Base-by-base conservation (phyloP, 2,797 vertebrate species). In the Pogoniulus pusillus region DNA sequence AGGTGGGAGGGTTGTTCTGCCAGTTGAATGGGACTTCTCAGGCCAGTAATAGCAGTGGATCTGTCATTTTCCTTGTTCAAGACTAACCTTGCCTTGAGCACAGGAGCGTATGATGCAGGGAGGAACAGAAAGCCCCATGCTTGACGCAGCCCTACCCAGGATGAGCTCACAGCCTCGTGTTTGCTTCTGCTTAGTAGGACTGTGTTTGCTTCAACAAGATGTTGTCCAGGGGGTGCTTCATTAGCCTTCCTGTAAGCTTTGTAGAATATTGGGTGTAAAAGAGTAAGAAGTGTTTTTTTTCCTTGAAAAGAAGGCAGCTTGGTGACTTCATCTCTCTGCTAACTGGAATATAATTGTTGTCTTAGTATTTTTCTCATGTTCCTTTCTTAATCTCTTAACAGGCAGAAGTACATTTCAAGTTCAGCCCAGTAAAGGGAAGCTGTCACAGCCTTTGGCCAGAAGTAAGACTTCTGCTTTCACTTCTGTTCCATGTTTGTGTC, bases 381-480 rank as follows among this genome's bases (percentile, higher is more conserved):
- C 32, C 30, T 74, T 91, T 82, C 55, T 84, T 63, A 20, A 68
- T 76, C 37, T 71, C 30, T 72, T 51, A 20, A 65, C 79, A 96
- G 96, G 72, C 75, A 85, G 87, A 94, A 90, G 51, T 71, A 78
- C 76, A 70, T 53, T 77, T 88, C 43, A 1, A 60, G 75, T 76
- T 72, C 35, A 65, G 64, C 8, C 75, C 63, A 22, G 15, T 72
- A 18, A 1, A 41, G 26, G 82, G 92, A 94, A 95, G 53, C 58
- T 72, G 43, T 66, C 90, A 10, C 89, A 72, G 72, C 58, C 64
- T 71, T 18, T 70, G 78, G 30, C 41, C 68, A 95, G 75, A 94
- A 94, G 96, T 97, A 94, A 94, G 95, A 77, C 73, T 94, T 89
- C 57, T 85, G 58, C 84, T 95, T 93, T 82, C 79, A 35, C 39